Percentiles rank a stretch among this genome's conserved stretches.
Conservation (phyloP, 2,797 vertebrate species). For the Brachymystax lenok region DNA sequence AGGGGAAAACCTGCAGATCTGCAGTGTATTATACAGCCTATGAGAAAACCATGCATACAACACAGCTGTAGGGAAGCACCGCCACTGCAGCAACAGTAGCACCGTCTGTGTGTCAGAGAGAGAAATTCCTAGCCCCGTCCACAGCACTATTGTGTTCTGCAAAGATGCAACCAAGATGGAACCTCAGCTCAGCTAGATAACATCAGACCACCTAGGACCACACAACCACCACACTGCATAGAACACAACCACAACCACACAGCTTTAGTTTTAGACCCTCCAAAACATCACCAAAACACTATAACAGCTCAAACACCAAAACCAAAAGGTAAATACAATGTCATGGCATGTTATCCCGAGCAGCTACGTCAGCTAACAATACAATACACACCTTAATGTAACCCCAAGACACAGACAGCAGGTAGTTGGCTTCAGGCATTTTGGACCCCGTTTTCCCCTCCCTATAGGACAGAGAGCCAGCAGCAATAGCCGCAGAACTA, state of each 20-base stretch:
- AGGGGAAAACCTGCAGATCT: not conserved
- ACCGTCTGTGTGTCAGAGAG: conserved; percentile 46
- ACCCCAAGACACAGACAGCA: conserved; percentile 98
- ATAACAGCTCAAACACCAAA: not conserved
- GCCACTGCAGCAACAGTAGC: conserved; percentile 51
- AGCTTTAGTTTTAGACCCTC: not conserved
- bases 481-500: conserved; percentile 66
- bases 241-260: conserved; percentile 15
- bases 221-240: conserved; percentile 23
- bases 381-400: conserved; percentile 96
- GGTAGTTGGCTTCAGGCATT: conserved; percentile 99
- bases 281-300: not conserved
- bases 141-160: conserved; percentile 40
- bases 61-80: conserved; percentile 34
- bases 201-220: conserved; percentile 25
- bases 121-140: conserved; percentile 4
- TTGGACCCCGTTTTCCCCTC: conserved; percentile 82
- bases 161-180: conserved; percentile 70
- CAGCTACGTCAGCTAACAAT: conserved; percentile 50
- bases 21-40: not conserved
- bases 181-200: conserved; percentile 54
- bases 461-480: conserved; percentile 71
- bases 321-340: not conserved
- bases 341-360: conserved; percentile 42
- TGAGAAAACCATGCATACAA: not conserved